Conservation (phyloP, 2,113 vertebrate genomes). For the Gorilla gorilla region DNA sequence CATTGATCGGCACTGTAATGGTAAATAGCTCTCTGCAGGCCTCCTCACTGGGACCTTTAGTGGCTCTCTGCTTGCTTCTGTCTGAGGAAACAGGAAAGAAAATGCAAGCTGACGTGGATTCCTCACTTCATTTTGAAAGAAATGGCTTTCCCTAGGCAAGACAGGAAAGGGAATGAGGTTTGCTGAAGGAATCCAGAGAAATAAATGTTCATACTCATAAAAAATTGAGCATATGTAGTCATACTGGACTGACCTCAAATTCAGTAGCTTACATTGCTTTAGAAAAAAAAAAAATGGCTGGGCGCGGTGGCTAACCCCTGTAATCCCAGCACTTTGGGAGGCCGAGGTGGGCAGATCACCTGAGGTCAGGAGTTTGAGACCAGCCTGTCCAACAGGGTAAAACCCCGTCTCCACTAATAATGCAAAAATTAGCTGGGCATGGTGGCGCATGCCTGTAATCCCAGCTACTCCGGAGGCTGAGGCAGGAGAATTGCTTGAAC, state of each 20-base stretch:
- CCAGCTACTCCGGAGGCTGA: too few relatives aligned
- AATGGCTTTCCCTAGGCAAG: constrained; percentile 19
- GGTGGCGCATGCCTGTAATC: too few relatives aligned
- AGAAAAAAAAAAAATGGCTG: not conserved
- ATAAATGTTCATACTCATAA: not conserved
- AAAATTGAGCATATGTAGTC: not conserved
- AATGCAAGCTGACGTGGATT: not conserved
- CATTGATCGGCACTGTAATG: too few relatives aligned
- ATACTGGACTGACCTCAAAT: constrained; percentile 1
- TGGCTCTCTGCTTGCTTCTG: not conserved
- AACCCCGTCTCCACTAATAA: too few relatives aligned
- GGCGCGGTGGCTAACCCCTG: too few relatives aligned
- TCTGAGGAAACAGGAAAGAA: not conserved
- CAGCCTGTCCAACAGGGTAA: too few relatives aligned
- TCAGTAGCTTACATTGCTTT: constrained; percentile 4
- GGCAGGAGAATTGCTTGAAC: too few relatives aligned
- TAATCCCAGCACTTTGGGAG: too few relatives aligned
- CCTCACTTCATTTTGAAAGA: constrained; percentile 35
- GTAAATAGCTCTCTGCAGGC: not conserved
- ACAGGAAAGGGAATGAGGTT: not conserved
- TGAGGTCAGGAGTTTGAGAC: too few relatives aligned
- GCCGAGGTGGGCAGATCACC: too few relatives aligned
- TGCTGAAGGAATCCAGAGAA: not conserved
- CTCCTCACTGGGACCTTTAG: not conserved
- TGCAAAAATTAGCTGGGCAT: too few relatives aligned